Base-by-base conservation (phyloP, 1,140 invertebrate species). In the Araneus ventricosus region DNA sequence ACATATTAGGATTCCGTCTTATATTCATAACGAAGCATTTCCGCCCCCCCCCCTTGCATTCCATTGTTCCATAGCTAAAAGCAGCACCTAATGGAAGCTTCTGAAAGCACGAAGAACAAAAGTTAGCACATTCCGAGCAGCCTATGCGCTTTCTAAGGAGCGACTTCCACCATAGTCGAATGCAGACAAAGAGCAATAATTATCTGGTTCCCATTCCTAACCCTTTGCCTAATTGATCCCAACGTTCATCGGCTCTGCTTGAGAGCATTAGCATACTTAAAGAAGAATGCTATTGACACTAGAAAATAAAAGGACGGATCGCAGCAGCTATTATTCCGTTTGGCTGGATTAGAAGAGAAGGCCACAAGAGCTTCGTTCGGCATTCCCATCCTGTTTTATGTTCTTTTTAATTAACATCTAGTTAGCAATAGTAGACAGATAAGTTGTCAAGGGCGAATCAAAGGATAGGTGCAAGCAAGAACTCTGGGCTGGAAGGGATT, bases 151-250 rank as follows among this genome's bases (percentile, higher is more conserved):
- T 61, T 61, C 63, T 67, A 27, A 10, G 63, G 27, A 67, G 27
- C 6, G 63, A n/a, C 27, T 67, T 67, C 63, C 63, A 30, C 27
- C 63, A 61, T n/a, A 67, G 63, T 17, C 45, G 45, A 52, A 17
- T 52, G 45, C 24, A 67, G 63, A 67, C 63, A 67, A 67, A 67
- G 63, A 7, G 63, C 63, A n/a, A 27, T 67, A n/a, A 67, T 67
- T 67, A 67, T 3, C 24, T 8, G 63, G 0, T 8, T 67, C 63
- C 63, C 10, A 27, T 67, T 27, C 24, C 63, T 67, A 67, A 67
- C 63, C 63, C 63, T 67, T 67, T 67, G 63, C 63, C 24, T 67
- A 67, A 67, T 67, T 67, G 63, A 67, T 67, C 63, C 63, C 63
- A 67, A 67, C 63, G 63, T 67, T 67, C 27, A 67, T 67, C 63